These are phyloP conservation scores for Reinhardtius hippoglossoides DNA, from an alignment of 2,113 vertebrate species.

Conservation along the genomic window DNA sequence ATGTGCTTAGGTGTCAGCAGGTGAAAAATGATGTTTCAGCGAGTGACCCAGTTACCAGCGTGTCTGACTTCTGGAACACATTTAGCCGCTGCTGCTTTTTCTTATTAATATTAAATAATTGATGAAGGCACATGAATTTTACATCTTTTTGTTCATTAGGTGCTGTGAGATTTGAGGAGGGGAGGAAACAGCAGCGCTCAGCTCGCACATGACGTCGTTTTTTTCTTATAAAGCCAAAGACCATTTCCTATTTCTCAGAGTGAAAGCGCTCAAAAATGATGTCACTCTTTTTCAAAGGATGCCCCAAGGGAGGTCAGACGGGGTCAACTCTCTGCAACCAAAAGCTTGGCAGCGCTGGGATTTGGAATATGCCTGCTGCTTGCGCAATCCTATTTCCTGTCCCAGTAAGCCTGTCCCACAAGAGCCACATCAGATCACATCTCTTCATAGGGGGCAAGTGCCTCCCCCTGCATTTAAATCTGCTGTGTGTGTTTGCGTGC, in stretches of 20 bases:
- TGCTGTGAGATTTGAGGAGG: conserved; percentile 40
- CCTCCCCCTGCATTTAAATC: conserved; percentile 38
- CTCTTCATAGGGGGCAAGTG: conserved; percentile 48
- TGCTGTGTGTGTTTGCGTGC: conserved; percentile 3
- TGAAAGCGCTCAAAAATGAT: conserved; percentile 59
- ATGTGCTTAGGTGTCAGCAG: conserved; percentile 36
- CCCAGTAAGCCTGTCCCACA: conserved; percentile 51
- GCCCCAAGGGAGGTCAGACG: conserved; percentile 41
- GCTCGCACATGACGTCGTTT: conserved; percentile 5
- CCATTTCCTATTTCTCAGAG: conserved; percentile 1
- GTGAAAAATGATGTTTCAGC: conserved; percentile 40
- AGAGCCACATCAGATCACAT: conserved; percentile 66
- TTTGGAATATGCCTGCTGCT: conserved; percentile 48
- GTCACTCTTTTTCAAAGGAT: conserved; percentile 53
- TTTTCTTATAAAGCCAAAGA: conserved; percentile 6
- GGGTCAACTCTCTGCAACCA: conserved; percentile 62
- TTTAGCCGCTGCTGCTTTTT: conserved; percentile 55
- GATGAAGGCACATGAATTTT: conserved; percentile 74
- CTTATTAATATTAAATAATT: conserved; percentile 74
- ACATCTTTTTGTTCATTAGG: conserved; percentile 72
- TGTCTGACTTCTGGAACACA: conserved; percentile 51
- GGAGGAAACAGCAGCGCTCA: not conserved
- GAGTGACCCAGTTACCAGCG: conserved; percentile 61
- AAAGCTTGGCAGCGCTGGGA: conserved; percentile 38
- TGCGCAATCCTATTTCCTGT: conserved; percentile 49